Evolutionary conservation across 2,888 invertebrate species (phyloP), one percentile per base, ranked within the genome.

Genomic region (Prosopocoilus inquinatus): DNA sequence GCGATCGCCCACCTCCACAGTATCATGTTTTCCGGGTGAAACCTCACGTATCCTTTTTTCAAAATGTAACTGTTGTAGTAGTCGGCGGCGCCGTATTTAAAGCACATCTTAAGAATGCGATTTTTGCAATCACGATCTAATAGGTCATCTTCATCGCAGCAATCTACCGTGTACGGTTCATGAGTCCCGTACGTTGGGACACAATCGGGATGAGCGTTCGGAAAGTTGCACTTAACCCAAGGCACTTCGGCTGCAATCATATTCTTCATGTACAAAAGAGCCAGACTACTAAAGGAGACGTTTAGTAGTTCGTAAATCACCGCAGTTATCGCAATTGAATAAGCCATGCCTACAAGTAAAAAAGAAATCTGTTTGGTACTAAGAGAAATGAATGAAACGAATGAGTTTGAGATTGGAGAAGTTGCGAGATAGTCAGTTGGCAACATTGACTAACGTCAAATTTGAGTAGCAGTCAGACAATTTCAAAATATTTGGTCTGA

Each of bases 341-440:
- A 57, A 9, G 49, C 57, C 45, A 57, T 20, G 41, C 57, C 57
- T 56, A 38, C 32, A 50, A 38, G 20, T 28, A 28, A 28, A 28
- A 28, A 28, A n/a, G n/a, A 28, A 3, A 28, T 28, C 7, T 5
- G 2, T 2, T 3, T 3, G 2, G 20, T 20, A 20, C 20, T 5
- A 20, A 20, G 20, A 20, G 20, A 20, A 4, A 3, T 2, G 1
- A 20, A 5, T 20, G 20, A n/a, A n/a, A n/a, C n/a, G 20, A 3
- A 20, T 3, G 3, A 20, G 20, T 3, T 5, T 5, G 20, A 4
- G 20, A 20, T 20, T 20, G 20, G n/a, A n/a, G n/a, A n/a, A n/a
- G n/a, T 20, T 20, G 20, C 20, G 5, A 20, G 20, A 20, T 5
- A 20, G 20, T 20, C 20, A 20, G 20, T 20, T 20, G 20, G 20